A percentile compares a stretch with the other conserved stretches of the same genome.
These are phyloP conservation scores for Cephonodes hylas DNA, from an alignment of 2,888 invertebrate genomes.

Conservation along the genomic window DNA sequence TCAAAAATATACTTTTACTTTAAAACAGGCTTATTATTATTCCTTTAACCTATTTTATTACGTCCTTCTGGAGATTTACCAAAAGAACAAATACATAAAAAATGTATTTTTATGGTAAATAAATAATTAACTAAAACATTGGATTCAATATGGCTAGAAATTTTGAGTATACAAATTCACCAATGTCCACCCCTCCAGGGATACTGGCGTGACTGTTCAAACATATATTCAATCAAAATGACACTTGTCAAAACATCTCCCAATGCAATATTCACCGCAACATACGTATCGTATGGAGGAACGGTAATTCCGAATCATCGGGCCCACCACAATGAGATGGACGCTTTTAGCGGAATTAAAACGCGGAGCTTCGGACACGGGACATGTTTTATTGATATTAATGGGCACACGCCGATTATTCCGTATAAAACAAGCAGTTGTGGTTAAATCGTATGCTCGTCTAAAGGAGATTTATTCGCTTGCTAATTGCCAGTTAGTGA, in stretches of 20 bases:
- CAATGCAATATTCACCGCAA: background rate
- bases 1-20: too few species aligned
- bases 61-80: too few species aligned
- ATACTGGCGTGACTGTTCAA: too few species aligned
- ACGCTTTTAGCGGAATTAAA: constrained; percentile 77
- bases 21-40: too few species aligned
- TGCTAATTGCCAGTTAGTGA: background rate
- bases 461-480: background rate
- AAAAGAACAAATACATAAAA: too few species aligned
- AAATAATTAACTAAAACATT: too few species aligned
- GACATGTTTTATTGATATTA: constrained; percentile 66
- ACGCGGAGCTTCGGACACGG: constrained; percentile 45
- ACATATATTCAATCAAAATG: background rate
- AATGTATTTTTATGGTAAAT: too few species aligned
- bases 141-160: too few species aligned
- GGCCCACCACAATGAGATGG: constrained; percentile 66
- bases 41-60: too few species aligned
- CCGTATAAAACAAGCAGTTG: constrained; percentile 15
- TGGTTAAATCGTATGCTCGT: constrained; percentile 15
- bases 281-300: constrained; percentile 21
- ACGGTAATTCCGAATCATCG: constrained; percentile 61
- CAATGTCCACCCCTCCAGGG: too few species aligned
- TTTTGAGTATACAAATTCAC: too few species aligned
- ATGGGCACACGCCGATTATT: constrained; percentile 31
- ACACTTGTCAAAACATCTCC: background rate